phyloP scores from a whole-genome alignment of 2,888 invertebrate species.

The Plebejus anna region DNA sequence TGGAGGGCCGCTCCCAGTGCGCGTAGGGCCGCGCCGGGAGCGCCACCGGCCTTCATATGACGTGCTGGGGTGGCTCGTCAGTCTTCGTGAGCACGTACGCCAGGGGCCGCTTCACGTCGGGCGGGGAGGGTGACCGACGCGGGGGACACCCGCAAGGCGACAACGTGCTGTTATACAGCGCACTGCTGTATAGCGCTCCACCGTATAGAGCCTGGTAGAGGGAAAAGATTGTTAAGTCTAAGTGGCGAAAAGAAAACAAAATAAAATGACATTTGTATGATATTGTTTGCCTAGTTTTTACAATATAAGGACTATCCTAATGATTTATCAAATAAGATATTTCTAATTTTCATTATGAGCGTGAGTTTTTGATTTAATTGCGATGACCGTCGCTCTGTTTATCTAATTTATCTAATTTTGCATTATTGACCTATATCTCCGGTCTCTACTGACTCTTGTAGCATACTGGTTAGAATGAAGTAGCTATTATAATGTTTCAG shows the following conservation, averaged over 20 bases:
- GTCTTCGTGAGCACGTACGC: conserved; percentile 84
- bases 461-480: too few relatives aligned
- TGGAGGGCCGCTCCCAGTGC: conserved; percentile 76
- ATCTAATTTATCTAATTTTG: too few relatives aligned
- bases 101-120: conserved; percentile 75
- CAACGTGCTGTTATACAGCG: conserved; percentile 65
- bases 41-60: conserved; percentile 93
- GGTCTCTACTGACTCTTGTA: too few relatives aligned
- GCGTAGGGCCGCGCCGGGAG: conserved; percentile 84
- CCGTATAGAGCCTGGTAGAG: conserved; percentile 66
- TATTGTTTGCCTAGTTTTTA: too few relatives aligned
- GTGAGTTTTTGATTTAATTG: too few relatives aligned
- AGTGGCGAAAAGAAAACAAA: too few relatives aligned
- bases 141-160: conserved; percentile 74
- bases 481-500: neutral
- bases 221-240: conserved; percentile 10
- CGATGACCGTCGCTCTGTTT: too few relatives aligned
- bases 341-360: too few relatives aligned
- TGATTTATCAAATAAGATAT: too few relatives aligned
- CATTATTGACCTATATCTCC: too few relatives aligned
- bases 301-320: too few relatives aligned
- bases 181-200: conserved; percentile 71
- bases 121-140: conserved; percentile 66
- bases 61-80: conserved; percentile 81
- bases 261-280: too few relatives aligned